Evolutionary conservation across 2,888 invertebrate species (phyloP).

Genomic region (Torymus texanus): DNA sequence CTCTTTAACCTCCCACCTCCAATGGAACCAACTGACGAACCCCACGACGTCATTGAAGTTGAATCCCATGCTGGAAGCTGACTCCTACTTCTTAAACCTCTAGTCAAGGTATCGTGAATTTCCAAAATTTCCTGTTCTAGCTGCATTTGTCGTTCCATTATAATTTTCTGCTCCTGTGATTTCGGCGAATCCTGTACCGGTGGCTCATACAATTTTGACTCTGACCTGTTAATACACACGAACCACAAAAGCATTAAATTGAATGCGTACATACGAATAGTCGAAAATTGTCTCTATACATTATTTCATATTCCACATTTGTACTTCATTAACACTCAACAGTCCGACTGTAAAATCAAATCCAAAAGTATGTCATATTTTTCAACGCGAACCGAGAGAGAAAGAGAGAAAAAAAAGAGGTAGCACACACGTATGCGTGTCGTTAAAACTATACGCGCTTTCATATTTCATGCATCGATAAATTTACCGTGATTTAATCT

Average conservation of each 20-base stretch:
- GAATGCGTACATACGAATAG: too few species aligned
- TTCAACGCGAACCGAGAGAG: conserved; percentile 7
- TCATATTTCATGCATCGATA: conserved; percentile 9
- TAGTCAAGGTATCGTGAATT: conserved; percentile 67
- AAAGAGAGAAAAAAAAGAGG: background rate
- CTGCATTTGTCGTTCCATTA: conserved; percentile 66
- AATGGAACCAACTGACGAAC: conserved; percentile 64
- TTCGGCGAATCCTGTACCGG: conserved; percentile 59
- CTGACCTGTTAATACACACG: conserved; percentile 59
- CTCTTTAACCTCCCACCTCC: conserved; percentile 62
- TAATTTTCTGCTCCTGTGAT: conserved; percentile 61
- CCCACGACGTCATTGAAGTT: conserved; percentile 66
- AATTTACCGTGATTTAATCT: conserved; percentile 35
- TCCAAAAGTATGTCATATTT: background rate
- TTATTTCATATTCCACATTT: too few species aligned
- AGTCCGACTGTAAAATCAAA: too few species aligned
- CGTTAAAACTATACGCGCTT: background rate
- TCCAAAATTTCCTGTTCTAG: conserved; percentile 66
- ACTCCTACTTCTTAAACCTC: conserved; percentile 64
- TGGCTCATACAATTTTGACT: conserved; percentile 59
- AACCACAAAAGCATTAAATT: too few species aligned
- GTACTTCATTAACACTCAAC: too few species aligned
- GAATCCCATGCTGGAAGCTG: conserved; percentile 66
- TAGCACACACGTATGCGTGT: background rate
- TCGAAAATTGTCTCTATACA: too few species aligned